phyloP scores from a whole-genome alignment of 2,888 invertebrate genomes.

The Mylabris sibirica region DNA sequence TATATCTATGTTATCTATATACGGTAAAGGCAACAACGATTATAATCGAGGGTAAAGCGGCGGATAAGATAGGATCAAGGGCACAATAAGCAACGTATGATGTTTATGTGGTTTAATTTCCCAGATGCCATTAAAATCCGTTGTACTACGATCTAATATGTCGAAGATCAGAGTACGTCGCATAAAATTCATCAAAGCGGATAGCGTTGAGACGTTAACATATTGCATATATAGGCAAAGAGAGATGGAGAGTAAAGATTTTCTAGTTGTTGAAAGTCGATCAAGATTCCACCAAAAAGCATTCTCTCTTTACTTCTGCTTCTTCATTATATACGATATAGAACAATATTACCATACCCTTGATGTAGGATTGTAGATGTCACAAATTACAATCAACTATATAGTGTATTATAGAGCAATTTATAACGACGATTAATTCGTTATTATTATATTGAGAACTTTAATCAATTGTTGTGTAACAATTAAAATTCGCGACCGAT shows the following conservation, averaged over 20 bases:
- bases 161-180: constrained; percentile 55
- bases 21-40: constrained; percentile 22
- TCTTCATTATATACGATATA: constrained; percentile 58
- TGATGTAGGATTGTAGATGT: constrained; percentile 57
- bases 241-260: constrained; percentile 23
- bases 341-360: constrained; percentile 54
- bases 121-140: constrained; percentile 60
- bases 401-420: constrained; percentile 23
- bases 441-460: constrained; percentile 34
- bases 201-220: constrained; percentile 33
- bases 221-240: constrained; percentile 10
- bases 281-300: constrained; percentile 43
- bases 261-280: constrained; percentile 32
- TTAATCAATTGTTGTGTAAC: neutral
- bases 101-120: constrained; percentile 62
- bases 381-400: constrained; percentile 50
- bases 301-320: constrained; percentile 49
- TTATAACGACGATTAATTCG: constrained; percentile 35
- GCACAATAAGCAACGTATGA: constrained; percentile 56
- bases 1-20: constrained; percentile 13
- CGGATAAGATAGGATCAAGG: constrained; percentile 51
- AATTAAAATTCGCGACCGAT: constrained; percentile 15
- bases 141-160: constrained; percentile 55
- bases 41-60: constrained; percentile 34
- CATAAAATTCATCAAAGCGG: constrained; percentile 60